Conservation (phyloP, 2,113 vertebrate species). For the Oryctolagus cuniculus region DNA sequence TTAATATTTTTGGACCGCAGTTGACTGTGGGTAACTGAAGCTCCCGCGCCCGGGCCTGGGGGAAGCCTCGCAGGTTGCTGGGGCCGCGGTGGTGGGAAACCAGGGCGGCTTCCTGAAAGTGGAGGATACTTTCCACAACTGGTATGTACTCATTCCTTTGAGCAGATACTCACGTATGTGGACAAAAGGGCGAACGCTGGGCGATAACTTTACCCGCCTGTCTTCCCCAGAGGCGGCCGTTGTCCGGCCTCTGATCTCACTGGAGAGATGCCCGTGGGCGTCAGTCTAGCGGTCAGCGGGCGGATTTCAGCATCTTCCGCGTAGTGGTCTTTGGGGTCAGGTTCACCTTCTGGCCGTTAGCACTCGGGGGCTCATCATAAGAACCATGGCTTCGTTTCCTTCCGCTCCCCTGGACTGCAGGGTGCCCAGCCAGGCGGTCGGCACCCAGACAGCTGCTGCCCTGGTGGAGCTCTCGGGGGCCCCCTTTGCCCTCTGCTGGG, state of each 20-base stretch:
- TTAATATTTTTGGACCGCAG: background rate
- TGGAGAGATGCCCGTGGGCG: background rate
- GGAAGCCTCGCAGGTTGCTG: too few species aligned
- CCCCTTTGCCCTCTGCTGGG: background rate
- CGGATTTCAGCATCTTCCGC: background rate
- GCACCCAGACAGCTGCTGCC: background rate
- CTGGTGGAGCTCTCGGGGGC: background rate
- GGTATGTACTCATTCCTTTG: background rate
- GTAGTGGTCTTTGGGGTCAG: background rate
- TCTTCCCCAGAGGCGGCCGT: background rate
- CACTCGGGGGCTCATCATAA: background rate
- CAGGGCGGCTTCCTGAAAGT: background rate
- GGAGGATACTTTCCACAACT: background rate
- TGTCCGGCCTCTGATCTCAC: background rate
- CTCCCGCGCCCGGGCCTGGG: too few species aligned
- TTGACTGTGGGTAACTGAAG: background rate
- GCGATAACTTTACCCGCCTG: background rate
- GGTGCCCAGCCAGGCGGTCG: background rate
- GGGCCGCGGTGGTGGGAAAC: background rate
- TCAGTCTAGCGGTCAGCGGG: too few species aligned
- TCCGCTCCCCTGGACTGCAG: background rate
- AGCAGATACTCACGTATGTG: background rate
- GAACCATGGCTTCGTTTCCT: fast-evolving
- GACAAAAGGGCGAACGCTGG: background rate
- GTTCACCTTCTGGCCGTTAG: background rate